These are phyloP conservation scores for Bucorvus abyssinicus DNA, from an alignment of 2,797 vertebrate species.

Conservation along the genomic window DNA sequence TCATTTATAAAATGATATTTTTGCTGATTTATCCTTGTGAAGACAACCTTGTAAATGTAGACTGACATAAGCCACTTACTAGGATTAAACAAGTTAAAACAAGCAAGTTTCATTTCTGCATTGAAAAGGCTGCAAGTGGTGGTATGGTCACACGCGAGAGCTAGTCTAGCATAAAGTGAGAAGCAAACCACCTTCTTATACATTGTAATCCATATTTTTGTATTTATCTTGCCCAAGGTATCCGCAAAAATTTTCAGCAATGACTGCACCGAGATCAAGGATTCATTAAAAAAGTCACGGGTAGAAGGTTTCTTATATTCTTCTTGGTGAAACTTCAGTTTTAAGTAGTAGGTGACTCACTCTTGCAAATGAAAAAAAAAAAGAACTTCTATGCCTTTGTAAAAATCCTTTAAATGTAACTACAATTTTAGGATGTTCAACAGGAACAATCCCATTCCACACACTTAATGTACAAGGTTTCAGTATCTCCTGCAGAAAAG, in stretches of 20 bases:
- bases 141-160: not conserved
- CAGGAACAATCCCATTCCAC: not conserved
- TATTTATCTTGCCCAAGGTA: not conserved
- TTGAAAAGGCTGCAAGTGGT: not conserved
- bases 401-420: not conserved
- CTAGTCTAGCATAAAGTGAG: not conserved
- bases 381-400: not conserved
- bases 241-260: not conserved
- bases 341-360: constrained; percentile 20
- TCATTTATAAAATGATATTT: not conserved
- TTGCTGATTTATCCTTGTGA: not conserved
- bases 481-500: not conserved
- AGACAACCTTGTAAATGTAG: not conserved
- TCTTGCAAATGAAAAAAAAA: not conserved
- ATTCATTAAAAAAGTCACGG: not conserved
- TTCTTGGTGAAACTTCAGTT: constrained; percentile 5
- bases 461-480: not conserved
- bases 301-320: not conserved
- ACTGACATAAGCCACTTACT: not conserved
- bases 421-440: not conserved
- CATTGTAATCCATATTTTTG: not conserved
- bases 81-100: constrained; percentile 5
- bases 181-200: not conserved
- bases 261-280: not conserved
- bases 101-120: not conserved